Percentiles rank a stretch among this genome's conserved stretches.
These are phyloP conservation scores for Meloidogyne exigua DNA, from an alignment of 1,140 invertebrate species.

Conservation along the genomic window DNA sequence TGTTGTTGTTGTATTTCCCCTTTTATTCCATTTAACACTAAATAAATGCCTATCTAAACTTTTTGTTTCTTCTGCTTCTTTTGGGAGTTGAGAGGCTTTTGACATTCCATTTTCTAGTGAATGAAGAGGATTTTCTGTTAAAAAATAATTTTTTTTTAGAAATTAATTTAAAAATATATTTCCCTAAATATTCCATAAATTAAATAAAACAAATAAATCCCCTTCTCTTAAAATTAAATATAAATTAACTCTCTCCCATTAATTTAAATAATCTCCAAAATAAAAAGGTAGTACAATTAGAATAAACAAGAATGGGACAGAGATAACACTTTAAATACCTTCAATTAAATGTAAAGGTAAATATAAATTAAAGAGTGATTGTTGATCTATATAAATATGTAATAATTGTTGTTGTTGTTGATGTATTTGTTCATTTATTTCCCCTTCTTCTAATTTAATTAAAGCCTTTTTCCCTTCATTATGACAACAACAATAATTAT, in stretches of 20 bases:
- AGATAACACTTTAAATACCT: too few relatives aligned
- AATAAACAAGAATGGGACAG: too few relatives aligned
- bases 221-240: too few relatives aligned
- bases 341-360: background rate
- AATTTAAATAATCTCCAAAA: too few relatives aligned
- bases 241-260: too few relatives aligned
- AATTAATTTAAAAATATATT: background rate
- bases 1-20: background rate
- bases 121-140: background rate
- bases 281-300: too few relatives aligned
- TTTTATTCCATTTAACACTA: background rate
- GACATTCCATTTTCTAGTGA: background rate
- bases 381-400: background rate
- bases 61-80: constrained; percentile 14
- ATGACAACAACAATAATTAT: background rate
- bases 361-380: background rate
- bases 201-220: too few relatives aligned
- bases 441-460: background rate
- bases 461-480: background rate
- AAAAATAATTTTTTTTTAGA: background rate
- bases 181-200: too few relatives aligned
- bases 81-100: background rate
- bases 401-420: background rate
- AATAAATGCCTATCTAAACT: constrained; percentile 21
- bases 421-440: background rate